Evolutionary conservation across 2,113 vertebrate species (phyloP).

Genomic region (Strix aluco): DNA sequence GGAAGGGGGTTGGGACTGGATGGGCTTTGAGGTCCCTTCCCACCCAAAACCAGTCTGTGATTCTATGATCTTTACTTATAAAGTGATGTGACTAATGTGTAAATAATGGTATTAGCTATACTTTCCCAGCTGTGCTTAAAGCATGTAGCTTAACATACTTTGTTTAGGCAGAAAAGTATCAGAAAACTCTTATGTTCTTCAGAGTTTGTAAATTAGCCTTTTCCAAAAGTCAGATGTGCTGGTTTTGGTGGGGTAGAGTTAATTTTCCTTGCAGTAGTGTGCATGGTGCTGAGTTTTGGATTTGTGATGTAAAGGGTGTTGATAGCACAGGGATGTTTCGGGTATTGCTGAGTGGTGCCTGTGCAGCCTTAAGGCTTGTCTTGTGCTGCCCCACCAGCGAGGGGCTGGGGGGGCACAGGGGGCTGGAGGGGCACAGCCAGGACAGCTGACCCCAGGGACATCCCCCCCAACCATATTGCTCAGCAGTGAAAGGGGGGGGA

Average conservation of each 20-base stretch:
- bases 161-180: no score
- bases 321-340: accelerated
- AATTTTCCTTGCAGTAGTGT: accelerated
- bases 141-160: neutral
- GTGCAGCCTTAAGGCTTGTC: neutral
- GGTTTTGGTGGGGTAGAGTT: neutral
- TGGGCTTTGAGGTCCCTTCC: no score
- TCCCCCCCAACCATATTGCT: accelerated
- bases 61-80: no score
- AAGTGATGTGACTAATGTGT: accelerated
- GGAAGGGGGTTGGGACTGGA: no score
- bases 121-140: neutral
- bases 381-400: neutral
- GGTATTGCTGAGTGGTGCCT: neutral
- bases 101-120: accelerated
- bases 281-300: neutral
- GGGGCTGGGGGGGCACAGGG: neutral
- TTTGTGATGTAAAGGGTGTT: neutral
- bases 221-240: neutral
- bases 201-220: neutral
- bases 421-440: neutral
- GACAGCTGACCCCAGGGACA: neutral
- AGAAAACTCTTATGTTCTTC: neutral
- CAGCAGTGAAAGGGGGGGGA: neutral
- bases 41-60: no score